These are phyloP conservation scores for Callimorpha dominula DNA, from an alignment of 2,888 invertebrate genomes.

Conservation along the genomic window DNA sequence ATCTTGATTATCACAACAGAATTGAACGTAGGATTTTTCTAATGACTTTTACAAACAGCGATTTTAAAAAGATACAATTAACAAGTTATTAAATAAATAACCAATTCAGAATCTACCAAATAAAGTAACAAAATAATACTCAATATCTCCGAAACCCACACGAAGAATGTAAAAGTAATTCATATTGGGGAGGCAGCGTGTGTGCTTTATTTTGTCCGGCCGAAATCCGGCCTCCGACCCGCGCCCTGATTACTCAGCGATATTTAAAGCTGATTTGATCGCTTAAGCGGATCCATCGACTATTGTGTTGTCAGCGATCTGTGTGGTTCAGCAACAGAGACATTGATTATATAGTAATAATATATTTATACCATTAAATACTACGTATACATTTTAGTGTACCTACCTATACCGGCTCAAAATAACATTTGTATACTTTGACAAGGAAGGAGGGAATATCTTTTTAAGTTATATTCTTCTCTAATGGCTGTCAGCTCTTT, in stretches of 20 bases:
- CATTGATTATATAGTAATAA: constrained; percentile 1
- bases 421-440: too few relatives aligned
- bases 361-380: neutral
- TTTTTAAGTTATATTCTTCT: too few relatives aligned
- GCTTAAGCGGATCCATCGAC: constrained; percentile 53
- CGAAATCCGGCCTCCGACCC: constrained; percentile 52
- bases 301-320: constrained; percentile 49
- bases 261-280: constrained; percentile 69
- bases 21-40: too few relatives aligned
- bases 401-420: too few relatives aligned
- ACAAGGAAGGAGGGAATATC: too few relatives aligned
- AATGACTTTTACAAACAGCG: too few relatives aligned
- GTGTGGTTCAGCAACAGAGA: constrained; percentile 11
- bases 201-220: constrained; percentile 42
- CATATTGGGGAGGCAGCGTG: constrained; percentile 38
- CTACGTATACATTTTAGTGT: too few relatives aligned
- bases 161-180: constrained; percentile 25
- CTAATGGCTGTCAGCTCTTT: too few relatives aligned
- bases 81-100: neutral
- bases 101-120: neutral
- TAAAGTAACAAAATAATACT: neutral
- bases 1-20: too few relatives aligned
- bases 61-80: neutral
- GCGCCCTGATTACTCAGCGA: constrained; percentile 64
- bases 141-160: neutral